These are phyloP conservation scores for Drosophila sechellia DNA, from an alignment of 1,140 invertebrate genomes.

Conservation along the genomic window DNA sequence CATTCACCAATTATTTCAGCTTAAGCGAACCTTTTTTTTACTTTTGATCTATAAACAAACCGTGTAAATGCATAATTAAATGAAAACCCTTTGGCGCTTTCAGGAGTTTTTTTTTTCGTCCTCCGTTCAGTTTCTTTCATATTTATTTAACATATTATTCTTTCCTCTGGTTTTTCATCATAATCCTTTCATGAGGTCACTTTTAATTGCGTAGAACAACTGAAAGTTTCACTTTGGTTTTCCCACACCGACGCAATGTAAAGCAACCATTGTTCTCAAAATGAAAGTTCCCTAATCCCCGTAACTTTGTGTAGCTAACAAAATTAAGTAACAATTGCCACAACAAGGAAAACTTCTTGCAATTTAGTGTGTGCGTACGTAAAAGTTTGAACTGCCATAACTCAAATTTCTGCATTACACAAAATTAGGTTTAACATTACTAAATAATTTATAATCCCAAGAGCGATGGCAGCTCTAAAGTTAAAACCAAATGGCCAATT, in stretches of 20 bases:
- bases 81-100: not conserved
- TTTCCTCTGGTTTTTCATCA: not conserved
- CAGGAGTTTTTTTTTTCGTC: not conserved
- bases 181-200: not conserved
- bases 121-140: not conserved
- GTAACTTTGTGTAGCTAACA: slow-evolving; percentile 4
- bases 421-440: not conserved
- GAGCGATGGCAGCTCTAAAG: not conserved
- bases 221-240: slow-evolving; percentile 7
- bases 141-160: not conserved
- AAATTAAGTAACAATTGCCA: slow-evolving; percentile 3
- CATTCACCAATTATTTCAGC: not conserved
- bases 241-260: not conserved
- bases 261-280: not conserved
- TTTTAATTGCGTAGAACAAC: slow-evolving; percentile 5
- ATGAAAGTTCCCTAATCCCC: not conserved
- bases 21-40: too few species aligned
- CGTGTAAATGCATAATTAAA: too few species aligned
- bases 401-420: not conserved
- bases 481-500: slow-evolving; percentile 1
- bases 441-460: not conserved
- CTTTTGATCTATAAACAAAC: too few species aligned
- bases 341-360: not conserved
- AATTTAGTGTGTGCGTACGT: slow-evolving; percentile 1
- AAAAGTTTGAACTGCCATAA: slow-evolving; percentile 11